A percentile compares a stretch with the other conserved stretches of the same genome.
These are phyloP conservation scores for Etia nguti DNA, from an alignment of 2,113 vertebrate genomes.

Conservation along the genomic window DNA sequence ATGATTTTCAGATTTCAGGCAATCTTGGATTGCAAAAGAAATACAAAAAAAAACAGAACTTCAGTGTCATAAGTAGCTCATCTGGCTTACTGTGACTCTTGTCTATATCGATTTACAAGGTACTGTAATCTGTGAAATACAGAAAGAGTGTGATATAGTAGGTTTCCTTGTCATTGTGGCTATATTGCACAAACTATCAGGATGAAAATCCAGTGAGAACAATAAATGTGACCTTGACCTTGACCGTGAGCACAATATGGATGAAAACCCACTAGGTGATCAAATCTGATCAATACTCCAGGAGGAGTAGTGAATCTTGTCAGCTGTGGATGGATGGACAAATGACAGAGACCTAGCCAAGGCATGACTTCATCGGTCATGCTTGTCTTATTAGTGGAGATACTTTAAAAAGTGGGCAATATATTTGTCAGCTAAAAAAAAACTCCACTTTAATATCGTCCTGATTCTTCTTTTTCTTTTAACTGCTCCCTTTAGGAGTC, in stretches of 20 bases:
- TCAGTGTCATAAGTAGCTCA: not conserved
- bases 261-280: not conserved
- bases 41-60: not conserved
- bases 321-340: not conserved
- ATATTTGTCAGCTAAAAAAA: not conserved
- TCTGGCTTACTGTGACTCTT: not conserved
- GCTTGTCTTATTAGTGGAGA: not conserved
- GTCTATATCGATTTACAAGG: not conserved
- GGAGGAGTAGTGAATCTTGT: not conserved
- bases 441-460: not conserved
- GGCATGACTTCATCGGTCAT: not conserved
- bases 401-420: not conserved
- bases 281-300: not conserved
- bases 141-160: not conserved
- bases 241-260: not conserved
- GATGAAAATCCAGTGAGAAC: not conserved
- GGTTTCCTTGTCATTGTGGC: not conserved
- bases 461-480: not conserved
- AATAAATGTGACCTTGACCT: not conserved
- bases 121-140: not conserved
- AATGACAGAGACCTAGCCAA: accelerated
- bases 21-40: not conserved
- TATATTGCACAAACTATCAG: not conserved
- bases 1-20: not conserved
- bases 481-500: not conserved